Conservation (phyloP, 1,140 invertebrate species). For the Gonioctena quinquepunctata region DNA sequence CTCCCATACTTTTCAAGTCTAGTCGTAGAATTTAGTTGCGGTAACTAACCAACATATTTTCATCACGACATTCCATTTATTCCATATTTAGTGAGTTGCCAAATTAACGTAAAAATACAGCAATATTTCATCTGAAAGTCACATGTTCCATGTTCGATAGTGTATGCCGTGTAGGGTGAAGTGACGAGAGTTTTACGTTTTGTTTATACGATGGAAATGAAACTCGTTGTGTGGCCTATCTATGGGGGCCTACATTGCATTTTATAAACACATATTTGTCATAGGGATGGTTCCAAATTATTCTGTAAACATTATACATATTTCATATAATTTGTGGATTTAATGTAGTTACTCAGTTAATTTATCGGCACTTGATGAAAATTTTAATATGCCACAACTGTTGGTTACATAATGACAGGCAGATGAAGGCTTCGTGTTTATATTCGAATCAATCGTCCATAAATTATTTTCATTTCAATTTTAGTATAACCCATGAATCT, state of each 20-base stretch:
- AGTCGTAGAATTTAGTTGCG: no score
- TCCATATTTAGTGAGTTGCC: no score
- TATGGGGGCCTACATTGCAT: conserved; percentile 10
- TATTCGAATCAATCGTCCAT: neutral
- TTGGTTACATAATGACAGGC: neutral
- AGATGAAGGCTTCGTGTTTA: neutral
- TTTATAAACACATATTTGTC: conserved; percentile 17
- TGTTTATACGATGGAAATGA: conserved; percentile 27
- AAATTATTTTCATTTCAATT: neutral
- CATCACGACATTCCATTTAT: no score
- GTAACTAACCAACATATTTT: no score
- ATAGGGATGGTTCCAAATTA: conserved; percentile 6
- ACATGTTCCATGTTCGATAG: neutral
- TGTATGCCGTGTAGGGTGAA: conserved; percentile 28
- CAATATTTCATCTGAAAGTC: neutral
- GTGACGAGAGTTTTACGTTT: conserved; percentile 32
- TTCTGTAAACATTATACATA: conserved; percentile 12
- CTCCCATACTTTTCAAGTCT: no score
- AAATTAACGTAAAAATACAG: no score
- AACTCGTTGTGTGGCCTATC: conserved; percentile 31
- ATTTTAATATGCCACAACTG: neutral
- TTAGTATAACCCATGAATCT: neutral
- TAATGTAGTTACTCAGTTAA: conserved; percentile 7
- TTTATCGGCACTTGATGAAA: conserved; percentile 3
- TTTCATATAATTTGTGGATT: conserved; percentile 9